Evolutionary conservation across 2,888 invertebrate species (phyloP).

Genomic region (Caenorhabditis becei): DNA sequence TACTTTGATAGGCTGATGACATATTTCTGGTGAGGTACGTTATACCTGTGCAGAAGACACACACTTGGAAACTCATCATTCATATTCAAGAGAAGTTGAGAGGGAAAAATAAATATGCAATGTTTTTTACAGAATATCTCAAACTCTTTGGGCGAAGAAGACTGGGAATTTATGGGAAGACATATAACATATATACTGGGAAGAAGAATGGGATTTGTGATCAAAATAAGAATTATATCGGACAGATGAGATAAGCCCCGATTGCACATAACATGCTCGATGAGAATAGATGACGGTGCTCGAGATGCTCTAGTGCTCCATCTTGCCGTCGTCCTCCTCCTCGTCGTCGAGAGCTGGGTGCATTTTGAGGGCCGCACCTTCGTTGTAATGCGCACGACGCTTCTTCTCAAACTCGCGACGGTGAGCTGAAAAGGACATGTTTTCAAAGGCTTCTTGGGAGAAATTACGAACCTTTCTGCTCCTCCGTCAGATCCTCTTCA

Average conservation of each 20-base stretch:
- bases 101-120: constrained; percentile 28
- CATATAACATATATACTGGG: no score
- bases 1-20: constrained; percentile 10
- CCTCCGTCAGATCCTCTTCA: constrained; percentile 72
- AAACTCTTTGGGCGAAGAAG: constrained; percentile 21
- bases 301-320: constrained; percentile 51
- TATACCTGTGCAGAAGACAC: constrained; percentile 4
- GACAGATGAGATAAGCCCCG: constrained; percentile 25
- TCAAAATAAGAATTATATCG: neutral
- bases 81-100: constrained; percentile 1
- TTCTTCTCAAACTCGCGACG: constrained; percentile 89
- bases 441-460: neutral
- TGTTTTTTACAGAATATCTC: constrained; percentile 33
- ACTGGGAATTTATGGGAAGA: constrained; percentile 5
- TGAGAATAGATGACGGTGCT: neutral
- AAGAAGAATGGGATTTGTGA: neutral
- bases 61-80: neutral
- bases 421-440: constrained; percentile 68
- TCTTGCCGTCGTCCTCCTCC: constrained; percentile 88
- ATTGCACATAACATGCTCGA: constrained; percentile 29
- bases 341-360: constrained; percentile 88
- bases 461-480: constrained; percentile 70
- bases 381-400: constrained; percentile 97
- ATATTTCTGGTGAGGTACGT: neutral
- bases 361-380: constrained; percentile 94